Evolutionary conservation across 2,797 vertebrate genomes (phyloP).

Genomic region (Rachycentron canadum): DNA sequence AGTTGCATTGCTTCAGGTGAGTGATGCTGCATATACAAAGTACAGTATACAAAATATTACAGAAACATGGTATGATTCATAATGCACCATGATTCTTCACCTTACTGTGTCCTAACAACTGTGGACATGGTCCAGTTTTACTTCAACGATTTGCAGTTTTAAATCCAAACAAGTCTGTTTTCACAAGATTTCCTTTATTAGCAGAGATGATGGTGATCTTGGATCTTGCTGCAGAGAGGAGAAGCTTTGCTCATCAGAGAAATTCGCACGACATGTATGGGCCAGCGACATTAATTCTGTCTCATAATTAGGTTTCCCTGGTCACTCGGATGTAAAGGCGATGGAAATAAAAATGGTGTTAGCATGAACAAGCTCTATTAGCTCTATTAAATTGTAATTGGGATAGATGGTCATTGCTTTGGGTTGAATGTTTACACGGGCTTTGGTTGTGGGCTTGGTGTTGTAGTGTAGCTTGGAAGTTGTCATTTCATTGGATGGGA

Average conservation of each 20-base stretch:
- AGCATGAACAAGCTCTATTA: background rate
- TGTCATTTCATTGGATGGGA: conserved; percentile 1
- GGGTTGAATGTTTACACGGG: background rate
- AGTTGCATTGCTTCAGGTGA: background rate
- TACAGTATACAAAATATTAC: background rate
- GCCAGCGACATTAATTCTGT: background rate
- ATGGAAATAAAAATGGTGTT: background rate
- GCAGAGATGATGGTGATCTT: background rate
- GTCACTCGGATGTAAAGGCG: background rate
- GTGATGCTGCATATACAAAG: background rate
- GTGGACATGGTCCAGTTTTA: background rate
- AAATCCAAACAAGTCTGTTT: background rate
- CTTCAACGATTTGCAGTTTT: no score
- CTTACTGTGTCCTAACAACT: background rate
- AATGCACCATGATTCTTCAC: background rate
- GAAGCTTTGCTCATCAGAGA: conserved; percentile 1
- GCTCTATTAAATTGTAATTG: background rate
- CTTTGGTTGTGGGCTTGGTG: background rate
- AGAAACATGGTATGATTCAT: conserved; percentile 3
- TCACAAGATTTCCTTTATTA: background rate
- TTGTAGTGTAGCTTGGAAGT: background rate
- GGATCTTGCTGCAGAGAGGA: background rate
- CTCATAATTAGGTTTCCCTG: background rate
- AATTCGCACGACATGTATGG: no score
- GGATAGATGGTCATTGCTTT: background rate